These are phyloP conservation scores for Ptychoptera albimana DNA, from an alignment of 2,888 invertebrate genomes.

Conservation along the genomic window DNA sequence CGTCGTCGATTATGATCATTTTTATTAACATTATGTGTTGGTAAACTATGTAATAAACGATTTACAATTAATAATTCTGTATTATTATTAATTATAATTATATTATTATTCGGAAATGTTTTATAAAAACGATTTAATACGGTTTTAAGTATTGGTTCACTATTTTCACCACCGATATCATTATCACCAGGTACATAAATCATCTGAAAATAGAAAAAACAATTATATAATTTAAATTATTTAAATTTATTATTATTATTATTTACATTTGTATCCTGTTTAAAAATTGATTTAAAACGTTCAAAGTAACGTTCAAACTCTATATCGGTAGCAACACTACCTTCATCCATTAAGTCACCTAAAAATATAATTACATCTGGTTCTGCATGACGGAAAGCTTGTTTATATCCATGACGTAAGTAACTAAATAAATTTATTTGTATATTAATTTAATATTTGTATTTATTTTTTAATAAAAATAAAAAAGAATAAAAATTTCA, in stretches of 20 bases:
- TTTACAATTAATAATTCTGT: constrained; percentile 61
- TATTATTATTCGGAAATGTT: constrained; percentile 53
- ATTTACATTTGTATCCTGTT: constrained; percentile 20
- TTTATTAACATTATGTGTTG: constrained; percentile 31
- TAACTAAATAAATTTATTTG: constrained; percentile 40
- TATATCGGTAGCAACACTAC: constrained; percentile 53
- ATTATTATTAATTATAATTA: constrained; percentile 39
- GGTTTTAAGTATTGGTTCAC: constrained; percentile 44
- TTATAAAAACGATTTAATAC: constrained; percentile 58
- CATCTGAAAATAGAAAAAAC: constrained; percentile 34
- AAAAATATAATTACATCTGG: constrained; percentile 80
- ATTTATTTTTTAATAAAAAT: no score
- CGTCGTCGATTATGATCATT: constrained; percentile 21
- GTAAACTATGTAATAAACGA: constrained; percentile 46
- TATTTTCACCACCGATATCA: constrained; percentile 89
- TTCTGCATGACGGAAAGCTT: constrained; percentile 49
- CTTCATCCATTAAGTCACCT: constrained; percentile 93
- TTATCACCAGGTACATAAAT: constrained; percentile 92
- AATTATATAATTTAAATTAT: constrained; percentile 2
- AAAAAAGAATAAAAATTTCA: no score
- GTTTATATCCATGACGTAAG: constrained; percentile 57
- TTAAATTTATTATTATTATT: not conserved
- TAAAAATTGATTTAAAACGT: constrained; percentile 48
- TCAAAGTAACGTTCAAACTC: constrained; percentile 60
- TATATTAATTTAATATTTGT: no score